Percentiles rank a stretch among this genome's conserved stretches.
Evolutionary conservation across 2,888 invertebrate genomes (phyloP).

Genomic region (Pristionchus maxplancki): DNA sequence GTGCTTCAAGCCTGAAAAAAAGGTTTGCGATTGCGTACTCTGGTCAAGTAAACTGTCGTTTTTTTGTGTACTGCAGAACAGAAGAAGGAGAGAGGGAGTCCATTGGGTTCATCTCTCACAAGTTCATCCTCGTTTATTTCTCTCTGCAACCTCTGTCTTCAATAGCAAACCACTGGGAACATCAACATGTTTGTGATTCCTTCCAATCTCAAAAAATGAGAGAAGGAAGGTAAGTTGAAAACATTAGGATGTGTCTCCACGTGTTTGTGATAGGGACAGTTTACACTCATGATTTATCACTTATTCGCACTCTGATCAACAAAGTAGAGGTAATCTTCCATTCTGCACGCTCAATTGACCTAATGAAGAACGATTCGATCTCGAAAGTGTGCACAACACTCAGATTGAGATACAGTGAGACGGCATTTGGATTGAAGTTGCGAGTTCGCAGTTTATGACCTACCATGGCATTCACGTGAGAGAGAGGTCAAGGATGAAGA

Average conservation of each 20-base stretch:
- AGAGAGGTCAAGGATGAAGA: neutral
- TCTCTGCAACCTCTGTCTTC: no score
- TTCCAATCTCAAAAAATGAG: neutral
- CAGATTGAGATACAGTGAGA: neutral
- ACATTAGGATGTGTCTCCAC: neutral
- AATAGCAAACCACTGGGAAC: no score
- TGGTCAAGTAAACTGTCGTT: neutral
- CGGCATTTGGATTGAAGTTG: constrained; percentile 8
- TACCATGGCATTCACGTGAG: neutral
- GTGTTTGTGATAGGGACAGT: neutral
- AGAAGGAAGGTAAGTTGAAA: neutral
- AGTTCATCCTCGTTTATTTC: no score
- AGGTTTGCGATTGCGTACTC: no score
- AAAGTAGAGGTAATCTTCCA: neutral
- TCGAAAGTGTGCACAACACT: neutral
- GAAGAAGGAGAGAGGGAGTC: neutral
- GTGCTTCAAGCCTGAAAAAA: no score
- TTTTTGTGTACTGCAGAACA: neutral
- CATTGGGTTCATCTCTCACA: neutral
- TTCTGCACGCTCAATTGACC: neutral
- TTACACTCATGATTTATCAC: constrained; percentile 11
- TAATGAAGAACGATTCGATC: neutral
- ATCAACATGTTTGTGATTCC: no score
- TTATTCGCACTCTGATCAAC: neutral
- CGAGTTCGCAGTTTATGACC: constrained; percentile 4